Base-by-base conservation (phyloP, 2,113 vertebrate genomes). In the Sebastes fasciatus region DNA sequence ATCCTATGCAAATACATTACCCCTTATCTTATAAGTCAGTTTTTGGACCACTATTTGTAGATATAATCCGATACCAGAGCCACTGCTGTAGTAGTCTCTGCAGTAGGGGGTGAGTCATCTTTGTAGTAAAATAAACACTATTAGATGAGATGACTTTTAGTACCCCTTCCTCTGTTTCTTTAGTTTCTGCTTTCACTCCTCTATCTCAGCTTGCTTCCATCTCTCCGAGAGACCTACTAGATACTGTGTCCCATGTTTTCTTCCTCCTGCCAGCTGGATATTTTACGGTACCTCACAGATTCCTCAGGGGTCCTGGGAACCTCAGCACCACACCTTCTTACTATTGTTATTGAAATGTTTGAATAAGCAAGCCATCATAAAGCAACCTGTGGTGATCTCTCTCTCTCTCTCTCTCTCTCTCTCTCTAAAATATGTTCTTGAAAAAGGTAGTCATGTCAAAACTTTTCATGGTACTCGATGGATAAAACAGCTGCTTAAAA, bases 171-270 rank as follows among this genome's bases (percentile, higher is more conserved):
- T 65, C 16, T 86, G 79, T 91, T 85, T 79, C 42, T 85, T 80
- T 86, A 81, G 77, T 77, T 67, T 91, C 75, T 78, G 49, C 76
- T 86, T 79, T 81, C 87, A 55, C 88, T 88, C 46, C 61, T 75
- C 54, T 16, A 26, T 81, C 84, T 77, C 86, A 90, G 86, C 77
- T 64, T 88, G 86, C n/a, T 17, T n/a, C 65, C 75, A 74, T 84
- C 66, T 79, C 54, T 57, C 57, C 61, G 13, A 26, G 42, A 58
- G 21, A 57, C 57, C n/a, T 42, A 19, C 48, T 57, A 46, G 45
- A 82, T 76, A 68, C 23, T 14, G 10, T 76, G 45, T 74, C 55
- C 60, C 57, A 49, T 82, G 67, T 86, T 84, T 84, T 88, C 62
- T 61, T 76, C 12, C 13, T 74, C 46, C 8, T 79, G 74, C 57